Base-by-base conservation (phyloP, 2,113 vertebrate genomes). In the Apteryx owenii region DNA sequence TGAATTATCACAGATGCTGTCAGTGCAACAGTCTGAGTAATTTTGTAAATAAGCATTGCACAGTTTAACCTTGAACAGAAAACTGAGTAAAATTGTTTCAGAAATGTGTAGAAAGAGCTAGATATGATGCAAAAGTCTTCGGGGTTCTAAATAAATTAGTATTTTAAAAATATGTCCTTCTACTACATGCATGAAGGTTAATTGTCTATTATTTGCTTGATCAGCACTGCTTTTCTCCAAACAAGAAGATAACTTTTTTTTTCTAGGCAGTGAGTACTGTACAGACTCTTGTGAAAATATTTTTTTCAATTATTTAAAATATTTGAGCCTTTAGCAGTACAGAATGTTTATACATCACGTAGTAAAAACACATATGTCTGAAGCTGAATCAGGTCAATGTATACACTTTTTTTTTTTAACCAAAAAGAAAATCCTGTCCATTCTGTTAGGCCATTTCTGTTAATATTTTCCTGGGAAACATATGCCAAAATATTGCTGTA, bases 31-130 rank as follows among this genome's bases (percentile, higher is more conserved):
- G 38, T 65, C n/a, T 85, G 78, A 95, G 40, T 86, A 51, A 65
- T 88, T 93, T 85, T 70, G 42, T 53, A 77, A 81, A 31, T 58
- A 31, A 81, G 36, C 25, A 51, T 58, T 76, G 10, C 28, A 42
- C 0, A 3, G 53, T 44, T 95, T 91, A 89, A 91, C 62, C 42
- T 90, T 69, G 21, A 85, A 65, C 11, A 76, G 42, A 29, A 80
- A 71, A 68, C 76, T 60, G 46, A 86, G 62, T 62, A 58, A 93
- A 91, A 88, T 86, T 51, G 61, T 64, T 93, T 87, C 72, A 91
- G 62, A 91, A 76, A 56, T 38, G 28, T 80, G 31, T 66, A 51
- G 62, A 53, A 83, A 93, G 26, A 26, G n/a, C 28, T 79, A 62
- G 7, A 76, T 46, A 36, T 33, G 23, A 86, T 77, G 25, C 22